phyloP scores from a whole-genome alignment of 2,888 invertebrate genomes.

The Eristalis pertinax region DNA sequence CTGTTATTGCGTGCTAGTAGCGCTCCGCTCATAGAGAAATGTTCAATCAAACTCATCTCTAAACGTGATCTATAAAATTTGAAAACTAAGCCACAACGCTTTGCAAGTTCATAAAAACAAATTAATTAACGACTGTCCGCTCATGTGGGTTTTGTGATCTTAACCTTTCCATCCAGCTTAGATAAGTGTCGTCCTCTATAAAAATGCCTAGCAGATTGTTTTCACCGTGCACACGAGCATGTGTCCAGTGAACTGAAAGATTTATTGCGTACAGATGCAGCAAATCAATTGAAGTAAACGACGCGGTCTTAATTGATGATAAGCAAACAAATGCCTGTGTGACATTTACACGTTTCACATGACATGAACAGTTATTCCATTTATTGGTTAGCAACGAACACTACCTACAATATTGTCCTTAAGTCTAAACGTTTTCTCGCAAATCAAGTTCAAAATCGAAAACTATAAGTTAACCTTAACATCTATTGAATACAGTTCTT shows the following conservation, averaged over 20 bases:
- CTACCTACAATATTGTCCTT: slow-evolving; percentile 45
- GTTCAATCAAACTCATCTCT: too few relatives aligned
- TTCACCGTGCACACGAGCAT: too few relatives aligned
- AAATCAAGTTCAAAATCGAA: slow-evolving; percentile 5
- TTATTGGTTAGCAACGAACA: slow-evolving; percentile 31
- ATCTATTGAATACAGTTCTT: slow-evolving; percentile 25
- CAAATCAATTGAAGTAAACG: neutral
- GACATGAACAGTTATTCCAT: slow-evolving; percentile 2
- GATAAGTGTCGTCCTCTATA: neutral
- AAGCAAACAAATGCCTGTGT: neutral
- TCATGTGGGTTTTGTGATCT: too few relatives aligned
- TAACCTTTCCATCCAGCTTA: neutral
- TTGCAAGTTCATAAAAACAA: too few relatives aligned
- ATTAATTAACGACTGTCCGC: too few relatives aligned
- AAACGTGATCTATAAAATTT: too few relatives aligned
- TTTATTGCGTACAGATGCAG: neutral
- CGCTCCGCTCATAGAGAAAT: too few relatives aligned
- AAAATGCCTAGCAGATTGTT: too few relatives aligned
- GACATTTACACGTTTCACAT: neutral
- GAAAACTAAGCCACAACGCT: too few relatives aligned
- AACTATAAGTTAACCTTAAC: slow-evolving; percentile 37
- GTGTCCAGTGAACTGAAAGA: neutral
- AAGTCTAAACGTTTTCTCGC: slow-evolving; percentile 9
- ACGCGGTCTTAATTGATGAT: neutral
- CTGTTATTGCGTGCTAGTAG: too few relatives aligned